Conservation (phyloP, 53 echinoderm and acorn worm genomes). For the Henricia sp. region DNA sequence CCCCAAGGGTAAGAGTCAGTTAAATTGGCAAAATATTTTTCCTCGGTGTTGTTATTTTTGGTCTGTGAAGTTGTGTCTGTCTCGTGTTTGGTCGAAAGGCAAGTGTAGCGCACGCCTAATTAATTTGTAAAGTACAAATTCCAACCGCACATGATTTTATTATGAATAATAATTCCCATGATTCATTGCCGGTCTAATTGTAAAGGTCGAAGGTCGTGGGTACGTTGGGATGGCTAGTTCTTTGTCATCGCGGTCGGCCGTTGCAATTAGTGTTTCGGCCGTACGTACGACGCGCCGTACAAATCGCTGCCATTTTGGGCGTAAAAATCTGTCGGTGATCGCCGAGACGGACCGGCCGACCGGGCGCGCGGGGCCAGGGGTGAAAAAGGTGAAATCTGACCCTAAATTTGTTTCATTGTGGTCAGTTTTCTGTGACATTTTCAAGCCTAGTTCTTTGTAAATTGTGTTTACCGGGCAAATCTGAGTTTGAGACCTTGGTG, state of each 20-base stretch:
- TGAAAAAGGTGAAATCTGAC: slow-evolving; percentile 14
- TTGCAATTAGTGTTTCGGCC: slow-evolving; percentile 29
- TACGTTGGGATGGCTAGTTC: slow-evolving; percentile 54
- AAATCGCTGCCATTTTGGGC: slow-evolving; percentile 48
- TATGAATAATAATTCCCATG: slow-evolving; percentile 65
- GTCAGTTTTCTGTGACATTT: slow-evolving; percentile 39
- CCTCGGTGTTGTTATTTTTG: slow-evolving; percentile 27
- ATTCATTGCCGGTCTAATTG: slow-evolving; percentile 61
- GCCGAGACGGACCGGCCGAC: background rate
- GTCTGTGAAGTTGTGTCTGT: slow-evolving; percentile 15
- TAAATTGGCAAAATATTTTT: background rate
- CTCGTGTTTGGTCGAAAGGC: background rate
- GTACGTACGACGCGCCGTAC: background rate
- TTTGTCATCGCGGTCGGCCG: slow-evolving; percentile 44
- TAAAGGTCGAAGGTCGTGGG: slow-evolving; percentile 65
- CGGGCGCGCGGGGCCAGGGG: background rate
- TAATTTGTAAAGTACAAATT: slow-evolving; percentile 59
- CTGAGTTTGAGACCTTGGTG: too few relatives aligned
- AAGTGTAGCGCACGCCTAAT: slow-evolving; percentile 21
- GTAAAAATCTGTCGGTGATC: background rate
- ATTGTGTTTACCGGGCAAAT: background rate
- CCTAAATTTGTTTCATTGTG: slow-evolving; percentile 22
- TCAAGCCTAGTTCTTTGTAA: slow-evolving; percentile 25
- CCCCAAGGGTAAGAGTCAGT: slow-evolving; percentile 27
- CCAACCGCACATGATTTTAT: slow-evolving; percentile 39